Percentiles rank a stretch among this genome's conserved stretches.
Evolutionary conservation across 2,113 vertebrate species (phyloP).

Genomic region (Corynorhinus townsendii): DNA sequence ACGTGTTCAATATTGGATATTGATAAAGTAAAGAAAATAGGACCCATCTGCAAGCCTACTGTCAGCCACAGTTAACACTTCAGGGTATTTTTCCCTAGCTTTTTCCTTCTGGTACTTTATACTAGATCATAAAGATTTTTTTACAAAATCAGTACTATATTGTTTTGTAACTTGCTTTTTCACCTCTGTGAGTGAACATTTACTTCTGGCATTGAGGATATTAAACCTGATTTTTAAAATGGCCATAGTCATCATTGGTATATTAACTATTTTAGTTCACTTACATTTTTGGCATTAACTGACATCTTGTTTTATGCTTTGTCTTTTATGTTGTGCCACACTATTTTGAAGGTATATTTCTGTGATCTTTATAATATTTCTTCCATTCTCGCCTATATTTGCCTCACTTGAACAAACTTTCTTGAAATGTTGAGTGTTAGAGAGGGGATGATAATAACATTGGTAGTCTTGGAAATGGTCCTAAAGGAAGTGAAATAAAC

Average conservation of each 20-base stretch:
- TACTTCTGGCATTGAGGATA: background rate
- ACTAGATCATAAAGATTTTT: background rate
- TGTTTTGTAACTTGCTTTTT: background rate
- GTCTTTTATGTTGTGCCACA: background rate
- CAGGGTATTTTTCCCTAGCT: background rate
- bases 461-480: background rate
- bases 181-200: background rate
- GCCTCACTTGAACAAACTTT: background rate
- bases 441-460: background rate
- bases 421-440: background rate
- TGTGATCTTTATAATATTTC: background rate
- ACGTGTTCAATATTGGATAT: background rate
- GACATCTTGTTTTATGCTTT: background rate
- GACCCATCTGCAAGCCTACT: background rate
- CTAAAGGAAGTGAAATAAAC: constrained; percentile 12
- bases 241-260: background rate
- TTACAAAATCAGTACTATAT: background rate
- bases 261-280: background rate
- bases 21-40: background rate
- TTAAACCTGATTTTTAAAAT: constrained; percentile 3
- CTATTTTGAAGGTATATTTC: background rate
- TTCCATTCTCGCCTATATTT: background rate
- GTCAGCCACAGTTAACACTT: background rate
- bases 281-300: background rate
- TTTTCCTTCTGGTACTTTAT: background rate